Evolutionary conservation across 1,140 invertebrate genomes (phyloP).

Genomic region (Drepana arcuata): DNA sequence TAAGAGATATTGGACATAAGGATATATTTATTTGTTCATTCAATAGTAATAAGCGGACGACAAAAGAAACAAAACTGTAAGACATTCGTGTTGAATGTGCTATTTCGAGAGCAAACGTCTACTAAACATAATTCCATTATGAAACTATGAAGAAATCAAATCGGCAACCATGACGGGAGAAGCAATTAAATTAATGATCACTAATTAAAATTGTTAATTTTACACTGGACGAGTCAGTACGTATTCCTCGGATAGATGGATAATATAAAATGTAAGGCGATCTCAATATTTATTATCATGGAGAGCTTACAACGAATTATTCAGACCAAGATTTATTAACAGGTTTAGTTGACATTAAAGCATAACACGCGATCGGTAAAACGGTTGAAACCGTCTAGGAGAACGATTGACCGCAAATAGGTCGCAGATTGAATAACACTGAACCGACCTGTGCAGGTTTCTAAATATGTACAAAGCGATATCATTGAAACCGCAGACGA

Average conservation of each 20-base stretch:
- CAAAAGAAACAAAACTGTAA: too few species aligned
- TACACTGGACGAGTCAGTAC: conserved; percentile 18
- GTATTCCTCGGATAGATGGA: conserved; percentile 1
- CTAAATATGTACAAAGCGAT: conserved; percentile 62
- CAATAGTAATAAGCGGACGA: too few species aligned
- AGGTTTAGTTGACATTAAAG: too few species aligned
- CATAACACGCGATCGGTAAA: conserved; percentile 20
- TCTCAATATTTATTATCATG: too few species aligned
- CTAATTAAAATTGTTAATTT: conserved; percentile 39
- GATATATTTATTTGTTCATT: too few species aligned
- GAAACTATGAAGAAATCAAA: conserved; percentile 26
- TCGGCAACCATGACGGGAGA: conserved; percentile 28
- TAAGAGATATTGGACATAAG: too few species aligned
- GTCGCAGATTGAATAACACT: conserved; percentile 63
- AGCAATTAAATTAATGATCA: conserved; percentile 31
- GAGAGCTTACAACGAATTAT: too few species aligned
- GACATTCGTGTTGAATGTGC: too few species aligned
- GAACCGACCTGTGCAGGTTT: conserved; percentile 51
- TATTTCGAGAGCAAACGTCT: too few species aligned
- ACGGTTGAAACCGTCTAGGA: conserved; percentile 23
- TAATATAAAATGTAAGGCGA: too few species aligned
- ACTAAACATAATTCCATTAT: too few species aligned
- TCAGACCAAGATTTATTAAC: too few species aligned
- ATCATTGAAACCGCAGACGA: conserved; percentile 52
- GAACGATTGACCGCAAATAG: conserved; percentile 60